A percentile compares a stretch with the other conserved stretches of the same genome.
phyloP scores from a whole-genome alignment of 2,888 invertebrate species.

The Sinopyrophorus schimmeli region DNA sequence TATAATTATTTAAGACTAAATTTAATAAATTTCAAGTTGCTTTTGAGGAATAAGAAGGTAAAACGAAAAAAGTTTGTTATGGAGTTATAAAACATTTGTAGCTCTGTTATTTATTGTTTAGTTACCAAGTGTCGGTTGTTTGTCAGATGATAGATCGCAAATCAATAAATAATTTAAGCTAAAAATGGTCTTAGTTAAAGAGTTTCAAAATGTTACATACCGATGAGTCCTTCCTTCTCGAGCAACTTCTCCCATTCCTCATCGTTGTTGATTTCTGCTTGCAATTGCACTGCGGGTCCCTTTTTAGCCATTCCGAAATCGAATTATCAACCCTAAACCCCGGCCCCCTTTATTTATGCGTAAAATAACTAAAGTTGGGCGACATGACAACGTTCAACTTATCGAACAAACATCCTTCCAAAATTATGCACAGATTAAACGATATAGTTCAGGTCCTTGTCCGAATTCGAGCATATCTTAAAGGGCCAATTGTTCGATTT shows the following conservation, averaged over 20 bases:
- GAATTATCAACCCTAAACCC: conserved; percentile 10
- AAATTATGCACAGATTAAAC: conserved; percentile 25
- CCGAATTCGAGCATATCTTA: conserved; percentile 22
- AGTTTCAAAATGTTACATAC: conserved; percentile 55
- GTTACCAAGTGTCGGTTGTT: too few relatives aligned
- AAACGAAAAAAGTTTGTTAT: too few relatives aligned
- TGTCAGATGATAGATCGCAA: too few relatives aligned
- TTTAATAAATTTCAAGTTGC: too few relatives aligned
- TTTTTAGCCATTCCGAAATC: conserved; percentile 68
- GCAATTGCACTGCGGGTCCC: conserved; percentile 74
- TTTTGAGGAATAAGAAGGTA: too few relatives aligned
- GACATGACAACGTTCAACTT: conserved; percentile 19
- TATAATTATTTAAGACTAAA: too few relatives aligned
- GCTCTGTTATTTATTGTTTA: too few relatives aligned
- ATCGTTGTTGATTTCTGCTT: conserved; percentile 78
- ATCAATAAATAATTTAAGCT: too few relatives aligned
- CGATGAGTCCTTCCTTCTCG: conserved; percentile 73
- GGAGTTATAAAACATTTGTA: too few relatives aligned
- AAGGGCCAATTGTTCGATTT: conserved; percentile 45
- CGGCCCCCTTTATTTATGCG: background rate
- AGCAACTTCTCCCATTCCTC: conserved; percentile 85
- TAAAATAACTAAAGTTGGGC: conserved; percentile 8
- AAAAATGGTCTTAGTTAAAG: background rate
- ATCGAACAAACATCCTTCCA: conserved; percentile 17
- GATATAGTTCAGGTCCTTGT: conserved; percentile 27